A percentile compares a stretch with the other conserved stretches of the same genome.
These are phyloP conservation scores for Xylophagus ater DNA, from an alignment of 2,888 invertebrate species.

Conservation along the genomic window DNA sequence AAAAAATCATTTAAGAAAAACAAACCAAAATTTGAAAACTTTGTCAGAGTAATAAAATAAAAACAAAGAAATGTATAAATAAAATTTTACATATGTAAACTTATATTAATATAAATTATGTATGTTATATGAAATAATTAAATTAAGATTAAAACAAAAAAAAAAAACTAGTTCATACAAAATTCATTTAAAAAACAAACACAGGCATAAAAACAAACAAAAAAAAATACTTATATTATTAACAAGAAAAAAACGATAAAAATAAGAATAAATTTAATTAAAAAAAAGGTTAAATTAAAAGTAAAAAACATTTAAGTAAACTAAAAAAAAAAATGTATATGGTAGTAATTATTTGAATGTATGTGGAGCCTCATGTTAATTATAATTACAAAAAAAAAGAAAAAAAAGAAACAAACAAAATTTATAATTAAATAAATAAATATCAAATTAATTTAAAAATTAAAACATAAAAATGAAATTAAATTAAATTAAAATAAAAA, in stretches of 20 bases:
- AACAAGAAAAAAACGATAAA: too few relatives aligned
- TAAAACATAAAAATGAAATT: constrained; percentile 3
- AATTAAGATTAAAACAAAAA: background rate
- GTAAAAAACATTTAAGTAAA: background rate
- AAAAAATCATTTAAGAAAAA: too few relatives aligned
- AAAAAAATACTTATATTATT: too few relatives aligned
- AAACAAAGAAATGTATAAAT: too few relatives aligned
- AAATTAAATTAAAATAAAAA: constrained; percentile 6
- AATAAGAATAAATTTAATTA: background rate
- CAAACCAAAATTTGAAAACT: too few relatives aligned
- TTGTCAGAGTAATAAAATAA: too few relatives aligned
- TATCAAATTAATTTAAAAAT: background rate
- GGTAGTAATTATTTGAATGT: background rate
- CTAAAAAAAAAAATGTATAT: too few relatives aligned
- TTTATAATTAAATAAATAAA: background rate
- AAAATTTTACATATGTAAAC: too few relatives aligned
- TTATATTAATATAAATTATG: background rate
- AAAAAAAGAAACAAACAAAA: constrained; percentile 1
- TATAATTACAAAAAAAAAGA: constrained; percentile 1
- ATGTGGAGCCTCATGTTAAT: background rate
- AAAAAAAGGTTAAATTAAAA: too few relatives aligned
- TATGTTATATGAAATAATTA: background rate
- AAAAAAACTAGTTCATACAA: constrained; percentile 9
- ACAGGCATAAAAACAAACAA: constrained; percentile 1
- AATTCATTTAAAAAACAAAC: constrained; percentile 9